phyloP scores from a whole-genome alignment of 2,797 vertebrate genomes.

The Philypnodon macrostomus region DNA sequence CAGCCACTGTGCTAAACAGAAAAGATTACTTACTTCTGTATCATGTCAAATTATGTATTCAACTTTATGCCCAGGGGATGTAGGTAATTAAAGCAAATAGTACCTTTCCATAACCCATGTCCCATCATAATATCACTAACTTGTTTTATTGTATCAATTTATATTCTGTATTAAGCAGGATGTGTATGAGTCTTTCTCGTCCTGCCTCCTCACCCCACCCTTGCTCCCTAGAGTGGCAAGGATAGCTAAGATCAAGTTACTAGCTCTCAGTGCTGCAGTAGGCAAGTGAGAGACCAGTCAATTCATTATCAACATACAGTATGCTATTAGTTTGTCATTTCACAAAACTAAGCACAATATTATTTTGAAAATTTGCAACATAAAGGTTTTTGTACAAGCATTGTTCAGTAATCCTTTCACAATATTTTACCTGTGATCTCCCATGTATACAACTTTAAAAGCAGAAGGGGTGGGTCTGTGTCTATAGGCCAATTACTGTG shows the following conservation, averaged over 20 bases:
- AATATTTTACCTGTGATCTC: neutral
- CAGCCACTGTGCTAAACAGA: slow-evolving; percentile 16
- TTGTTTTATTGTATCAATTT: slow-evolving; percentile 4
- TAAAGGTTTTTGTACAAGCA: too few relatives aligned
- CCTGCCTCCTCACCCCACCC: slow-evolving; percentile 21
- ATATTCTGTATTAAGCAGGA: slow-evolving; percentile 9
- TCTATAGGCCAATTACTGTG: slow-evolving; percentile 61
- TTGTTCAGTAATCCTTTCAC: neutral
- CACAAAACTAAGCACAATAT: neutral
- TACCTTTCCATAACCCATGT: slow-evolving; percentile 5
- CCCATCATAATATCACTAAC: slow-evolving; percentile 1
- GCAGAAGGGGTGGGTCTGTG: slow-evolving; percentile 45
- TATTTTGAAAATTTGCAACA: neutral
- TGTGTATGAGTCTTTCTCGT: slow-evolving; percentile 21
- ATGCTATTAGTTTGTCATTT: slow-evolving; percentile 4
- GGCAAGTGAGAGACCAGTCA: slow-evolving; percentile 14
- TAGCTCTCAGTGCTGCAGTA: slow-evolving; percentile 40
- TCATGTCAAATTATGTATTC: slow-evolving; percentile 78
- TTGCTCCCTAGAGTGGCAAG: slow-evolving; percentile 38
- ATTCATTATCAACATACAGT: slow-evolving; percentile 3
- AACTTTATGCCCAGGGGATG: slow-evolving; percentile 47
- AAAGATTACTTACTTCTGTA: slow-evolving; percentile 45
- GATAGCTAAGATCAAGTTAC: slow-evolving; percentile 74
- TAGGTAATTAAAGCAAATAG: slow-evolving; percentile 26
- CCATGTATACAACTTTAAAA: slow-evolving; percentile 69